Conservation (phyloP, 2,888 invertebrate genomes). For the Microctonus brassicae region DNA sequence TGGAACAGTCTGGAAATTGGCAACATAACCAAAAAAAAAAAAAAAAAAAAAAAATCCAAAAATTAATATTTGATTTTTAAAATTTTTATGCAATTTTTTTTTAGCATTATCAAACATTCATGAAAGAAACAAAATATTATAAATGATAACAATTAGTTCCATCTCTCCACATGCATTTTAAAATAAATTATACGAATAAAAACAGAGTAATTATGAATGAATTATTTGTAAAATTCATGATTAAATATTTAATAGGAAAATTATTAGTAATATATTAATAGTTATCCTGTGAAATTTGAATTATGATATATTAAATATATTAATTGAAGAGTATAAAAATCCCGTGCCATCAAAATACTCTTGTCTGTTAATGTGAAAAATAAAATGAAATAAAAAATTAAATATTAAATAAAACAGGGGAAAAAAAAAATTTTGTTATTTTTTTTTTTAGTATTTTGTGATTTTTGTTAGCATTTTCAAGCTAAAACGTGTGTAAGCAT, state of each 20-base stretch:
- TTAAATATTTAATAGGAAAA: not conserved
- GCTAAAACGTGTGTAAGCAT: conserved; percentile 58
- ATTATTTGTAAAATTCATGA: not conserved
- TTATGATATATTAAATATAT: not conserved
- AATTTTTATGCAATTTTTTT: no score
- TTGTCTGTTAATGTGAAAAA: not conserved
- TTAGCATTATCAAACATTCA: no score
- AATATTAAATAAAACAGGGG: not conserved
- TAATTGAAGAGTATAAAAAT: not conserved
- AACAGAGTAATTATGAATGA: not conserved
- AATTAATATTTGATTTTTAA: no score
- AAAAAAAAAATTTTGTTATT: not conserved
- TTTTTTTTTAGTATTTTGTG: not conserved
- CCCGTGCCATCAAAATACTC: not conserved
- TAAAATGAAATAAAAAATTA: not conserved
- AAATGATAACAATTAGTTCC: no score
- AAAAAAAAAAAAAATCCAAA: no score
- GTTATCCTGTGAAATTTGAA: not conserved
- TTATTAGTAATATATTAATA: not conserved
- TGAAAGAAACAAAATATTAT: no score
- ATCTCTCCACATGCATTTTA: no score
- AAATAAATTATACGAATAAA: not conserved
- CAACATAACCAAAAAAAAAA: conserved; percentile 37
- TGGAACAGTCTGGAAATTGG: conserved; percentile 76
- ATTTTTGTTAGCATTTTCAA: conserved; percentile 5